Evolutionary conservation across 2,888 invertebrate species (phyloP), one percentile per base, ranked within the genome.

Genomic region (Shargacucullia verbasci): DNA sequence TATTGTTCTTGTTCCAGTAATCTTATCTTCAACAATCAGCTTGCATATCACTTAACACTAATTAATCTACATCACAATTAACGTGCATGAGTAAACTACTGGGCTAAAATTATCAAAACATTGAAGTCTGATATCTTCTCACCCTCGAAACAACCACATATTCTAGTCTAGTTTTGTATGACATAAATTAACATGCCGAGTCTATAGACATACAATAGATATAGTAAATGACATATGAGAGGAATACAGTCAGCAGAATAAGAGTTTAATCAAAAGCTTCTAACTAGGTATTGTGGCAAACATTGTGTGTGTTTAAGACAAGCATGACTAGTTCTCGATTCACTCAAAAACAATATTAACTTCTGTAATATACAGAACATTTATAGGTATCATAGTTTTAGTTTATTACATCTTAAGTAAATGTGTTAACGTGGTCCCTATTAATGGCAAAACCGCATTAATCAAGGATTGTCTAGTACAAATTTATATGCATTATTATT

Each of bases 241-340:
- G 52, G n/a, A n/a, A n/a, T n/a, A 53, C 70, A 57, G 64, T 70
- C 57, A 49, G 64, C 57, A 37, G 45, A 15, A 15, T 38, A 50
- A 25, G 20, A 38, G 45, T 62, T 47, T 48, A 50, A 53, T 46
- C 27, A 41, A 43, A 67, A 53, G 53, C 49, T 70, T 54, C 53
- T 67, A 70, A 50, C 39, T 37, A 38, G 20, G 20, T 20, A 20
- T 39, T 40, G 58, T 65, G 55, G 52, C 66, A 56, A 49, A 59
- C 48, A 59, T 63, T 54, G 37, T 59, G 48, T 63, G 58, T 64
- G 55, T 56, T 70, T 10, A 25, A 49, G 66, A 70, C 68, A 68
- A 68, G 68, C 68, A 68, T 68, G 68, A 68, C 71, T 68, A 68
- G 68, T 68, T 70, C 47, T 55, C 43, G 31, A 56, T 38, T 52